Base-by-base conservation (phyloP, 1,140 invertebrate genomes). In the Drosophila mauritiana region DNA sequence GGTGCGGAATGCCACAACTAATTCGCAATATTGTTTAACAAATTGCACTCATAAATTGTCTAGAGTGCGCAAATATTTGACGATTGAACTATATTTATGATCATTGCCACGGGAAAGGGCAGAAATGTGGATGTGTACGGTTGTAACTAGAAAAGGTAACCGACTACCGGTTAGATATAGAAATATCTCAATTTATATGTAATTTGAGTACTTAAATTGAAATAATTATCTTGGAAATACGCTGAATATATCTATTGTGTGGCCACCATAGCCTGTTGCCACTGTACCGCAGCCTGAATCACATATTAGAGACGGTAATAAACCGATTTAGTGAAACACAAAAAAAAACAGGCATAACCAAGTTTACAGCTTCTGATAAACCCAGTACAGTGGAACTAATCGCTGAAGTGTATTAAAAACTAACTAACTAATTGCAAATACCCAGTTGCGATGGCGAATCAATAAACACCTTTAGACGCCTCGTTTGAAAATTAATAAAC, bases 21-120 rank as follows among this genome's bases (percentile, higher is more conserved):
- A 85, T 85, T 85, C 74, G 54, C 64, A 85, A 75, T 86, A 67
- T 75, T 88, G 80, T 72, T 77, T 76, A 76, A 77, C 73, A 76
- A 77, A 68, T 77, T 54, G 49, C 73, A 58, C 49, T 56, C 70
- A 88, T 88, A 88, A 82, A 88, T 78, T 74, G 49, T 36, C 53
- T 51, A 36, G 37, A 73, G 59, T 65, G 70, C 51, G 46, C 20
- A 75, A 75, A 72, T 72, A 72, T 72, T 72, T 57, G 65, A 70
- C 49, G 68, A 70, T 70, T 56, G 52, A 56, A 36, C 52, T 27
- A 40, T 70, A 70, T 72, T 70, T 70, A 70, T 42, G 67, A 42
- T 43, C 13, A 52, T 2, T 3, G 59, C 46, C 22, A 42, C 25
- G 51, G 11, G 15, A 63, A 63, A 20, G 11, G 27, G n/a, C n/a